Conservation (phyloP, 2,888 invertebrate species). For the Pyrrhosoma nymphula region DNA sequence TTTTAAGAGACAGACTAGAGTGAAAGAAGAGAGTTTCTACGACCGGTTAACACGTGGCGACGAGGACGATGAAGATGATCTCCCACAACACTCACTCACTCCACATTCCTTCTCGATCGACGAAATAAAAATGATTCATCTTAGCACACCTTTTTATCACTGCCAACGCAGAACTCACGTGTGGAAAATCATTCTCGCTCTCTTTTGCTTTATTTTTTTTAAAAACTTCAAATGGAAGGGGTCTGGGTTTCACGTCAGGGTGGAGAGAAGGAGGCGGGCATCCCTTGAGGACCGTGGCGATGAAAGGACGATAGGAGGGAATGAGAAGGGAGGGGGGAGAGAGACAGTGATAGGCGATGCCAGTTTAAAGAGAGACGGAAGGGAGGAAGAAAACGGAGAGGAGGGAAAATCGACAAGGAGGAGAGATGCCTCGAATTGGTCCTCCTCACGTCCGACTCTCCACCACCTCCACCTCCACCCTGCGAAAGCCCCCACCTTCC, state of each 20-base stretch:
- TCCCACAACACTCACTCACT: background rate
- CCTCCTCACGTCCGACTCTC: background rate
- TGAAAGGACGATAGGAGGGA: slow-evolving; percentile 19
- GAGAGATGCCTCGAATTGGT: background rate
- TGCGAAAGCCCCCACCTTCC: too few species aligned
- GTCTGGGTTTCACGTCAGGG: background rate
- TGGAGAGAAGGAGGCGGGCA: background rate
- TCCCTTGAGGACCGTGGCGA: background rate
- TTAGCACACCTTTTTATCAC: background rate
- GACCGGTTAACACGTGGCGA: background rate
- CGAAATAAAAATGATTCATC: background rate
- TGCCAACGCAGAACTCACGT: background rate
- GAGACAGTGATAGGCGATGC: background rate
- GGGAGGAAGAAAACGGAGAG: background rate
- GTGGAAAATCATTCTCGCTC: background rate
- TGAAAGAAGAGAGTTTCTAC: background rate
- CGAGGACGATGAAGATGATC: background rate
- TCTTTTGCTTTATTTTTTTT: background rate
- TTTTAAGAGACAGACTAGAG: background rate
- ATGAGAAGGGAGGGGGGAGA: background rate
- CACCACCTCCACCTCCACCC: background rate
- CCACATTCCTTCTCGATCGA: background rate
- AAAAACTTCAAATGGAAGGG: background rate
- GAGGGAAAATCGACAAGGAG: background rate
- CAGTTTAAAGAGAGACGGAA: background rate